Conservation (phyloP, 2,888 invertebrate species). For the Lasius platythorax region DNA sequence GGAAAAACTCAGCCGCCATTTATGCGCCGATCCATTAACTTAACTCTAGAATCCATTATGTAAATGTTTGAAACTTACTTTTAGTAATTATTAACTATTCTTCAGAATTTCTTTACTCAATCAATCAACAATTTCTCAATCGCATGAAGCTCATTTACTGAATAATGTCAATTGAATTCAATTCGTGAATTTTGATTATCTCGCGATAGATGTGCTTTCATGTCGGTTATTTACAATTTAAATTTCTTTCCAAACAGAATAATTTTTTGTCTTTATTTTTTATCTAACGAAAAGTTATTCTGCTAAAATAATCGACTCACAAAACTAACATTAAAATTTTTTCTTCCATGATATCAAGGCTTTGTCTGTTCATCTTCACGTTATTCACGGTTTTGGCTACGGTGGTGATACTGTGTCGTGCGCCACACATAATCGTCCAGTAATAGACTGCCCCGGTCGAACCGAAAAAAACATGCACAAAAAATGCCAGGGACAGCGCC, state of each 20-base stretch:
- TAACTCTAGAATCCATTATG: constrained; percentile 26
- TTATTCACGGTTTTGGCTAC: constrained; percentile 97
- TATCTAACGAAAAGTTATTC: background rate
- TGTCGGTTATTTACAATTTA: background rate
- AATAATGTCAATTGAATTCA: background rate
- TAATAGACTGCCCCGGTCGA: constrained; percentile 87
- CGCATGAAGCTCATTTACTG: background rate
- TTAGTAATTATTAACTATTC: background rate
- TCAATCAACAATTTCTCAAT: background rate
- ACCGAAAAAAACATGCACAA: constrained; percentile 78
- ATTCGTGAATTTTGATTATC: background rate
- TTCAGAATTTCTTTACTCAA: background rate
- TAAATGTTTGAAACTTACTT: background rate
- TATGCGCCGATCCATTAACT: background rate
- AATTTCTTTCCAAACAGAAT: background rate
- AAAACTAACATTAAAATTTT: constrained; percentile 27
- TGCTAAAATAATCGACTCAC: background rate
- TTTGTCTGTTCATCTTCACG: constrained; percentile 98
- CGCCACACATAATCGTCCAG: constrained; percentile 98
- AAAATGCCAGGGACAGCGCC: constrained; percentile 65
- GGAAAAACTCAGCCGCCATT: constrained; percentile 27
- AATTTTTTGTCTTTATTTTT: background rate
- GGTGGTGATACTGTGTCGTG: constrained; percentile 95
- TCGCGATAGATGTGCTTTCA: background rate
- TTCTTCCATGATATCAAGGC: constrained; percentile 87